Evolutionary conservation across 2,113 vertebrate species (phyloP), one percentile per base, ranked within the genome.

Genomic region (Hassar affinis): DNA sequence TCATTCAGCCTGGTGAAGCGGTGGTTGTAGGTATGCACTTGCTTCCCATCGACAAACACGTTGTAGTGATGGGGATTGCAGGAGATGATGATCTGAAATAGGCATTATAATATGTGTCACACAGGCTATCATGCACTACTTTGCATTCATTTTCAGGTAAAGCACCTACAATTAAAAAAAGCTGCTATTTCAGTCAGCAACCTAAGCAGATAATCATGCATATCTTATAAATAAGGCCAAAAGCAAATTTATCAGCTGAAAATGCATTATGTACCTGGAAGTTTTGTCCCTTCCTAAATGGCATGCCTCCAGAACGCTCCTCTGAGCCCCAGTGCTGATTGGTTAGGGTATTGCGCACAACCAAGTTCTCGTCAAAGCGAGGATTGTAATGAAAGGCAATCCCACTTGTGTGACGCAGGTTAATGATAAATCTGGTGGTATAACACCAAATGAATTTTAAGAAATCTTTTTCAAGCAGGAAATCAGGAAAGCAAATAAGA

Each of bases 61-160:
- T 87, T 91, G 88, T 88, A 94, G 76, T 72, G 79, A 0, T 92
- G 81, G 4, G 11, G 86, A 79, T 92, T 92, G 85, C 92, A 94
- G 33, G 83, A 85, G 77, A 95, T 91, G n/a, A 87, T 89, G 85
- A 95, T 4, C 93, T 94, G 91, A 74, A 91, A 91, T 33, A 78
- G 49, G 20, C 33, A 68, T 62, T 27, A 59, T 38, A 17, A 68
- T 51, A 52, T 68, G 7, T 35, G 18, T 45, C 14, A 47, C 18
- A 61, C 20, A 14, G 33, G 35, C 18, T 38, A 22, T 42, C 11
- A 49, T 49, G 45, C 11, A 15, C 42, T 7, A 18, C 18, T 75
- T 52, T 33, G 6, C 49, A 75, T 33, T 25, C 9, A 30, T 52
- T 18, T 18, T 33, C 7, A 51, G 2, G 8, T 52, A 52, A 75